These are phyloP conservation scores for Heliconius aoede DNA, from an alignment of 2,888 invertebrate genomes.

Conservation along the genomic window DNA sequence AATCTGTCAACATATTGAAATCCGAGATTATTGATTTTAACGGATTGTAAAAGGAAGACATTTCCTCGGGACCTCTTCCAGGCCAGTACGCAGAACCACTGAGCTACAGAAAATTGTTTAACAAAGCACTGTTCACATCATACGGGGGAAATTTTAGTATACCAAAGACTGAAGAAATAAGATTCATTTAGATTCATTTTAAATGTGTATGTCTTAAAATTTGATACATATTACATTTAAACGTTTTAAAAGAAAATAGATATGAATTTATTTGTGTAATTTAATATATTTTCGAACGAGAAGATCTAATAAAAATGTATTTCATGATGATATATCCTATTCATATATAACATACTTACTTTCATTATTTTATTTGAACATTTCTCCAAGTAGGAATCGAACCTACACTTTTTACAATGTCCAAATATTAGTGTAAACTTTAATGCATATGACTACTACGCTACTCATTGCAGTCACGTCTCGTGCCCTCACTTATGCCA, in stretches of 20 bases:
- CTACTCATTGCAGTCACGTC: not conserved
- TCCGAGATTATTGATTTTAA: slow-evolving; percentile 28
- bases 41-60: slow-evolving; percentile 38
- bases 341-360: too few species aligned
- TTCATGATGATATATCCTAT: too few species aligned
- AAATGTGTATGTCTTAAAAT: not conserved
- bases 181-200: not conserved
- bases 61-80: slow-evolving; percentile 50
- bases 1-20: slow-evolving; percentile 8
- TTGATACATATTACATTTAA: not conserved
- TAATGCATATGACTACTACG: not conserved
- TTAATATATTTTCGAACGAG: not conserved
- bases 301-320: not conserved
- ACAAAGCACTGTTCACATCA: slow-evolving; percentile 35
- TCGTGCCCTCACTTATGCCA: not conserved
- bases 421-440: not conserved
- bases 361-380: too few species aligned
- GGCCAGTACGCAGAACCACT: slow-evolving; percentile 46
- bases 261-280: too few species aligned
- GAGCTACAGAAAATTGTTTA: slow-evolving; percentile 47
- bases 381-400: too few species aligned
- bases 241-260: too few species aligned
- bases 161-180: slow-evolving; percentile 11
- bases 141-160: slow-evolving; percentile 19
- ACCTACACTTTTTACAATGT: not conserved